Evolutionary conservation across 92 coral and sea anemone species (phyloP).

Genomic region (Palythoa grandiflora): DNA sequence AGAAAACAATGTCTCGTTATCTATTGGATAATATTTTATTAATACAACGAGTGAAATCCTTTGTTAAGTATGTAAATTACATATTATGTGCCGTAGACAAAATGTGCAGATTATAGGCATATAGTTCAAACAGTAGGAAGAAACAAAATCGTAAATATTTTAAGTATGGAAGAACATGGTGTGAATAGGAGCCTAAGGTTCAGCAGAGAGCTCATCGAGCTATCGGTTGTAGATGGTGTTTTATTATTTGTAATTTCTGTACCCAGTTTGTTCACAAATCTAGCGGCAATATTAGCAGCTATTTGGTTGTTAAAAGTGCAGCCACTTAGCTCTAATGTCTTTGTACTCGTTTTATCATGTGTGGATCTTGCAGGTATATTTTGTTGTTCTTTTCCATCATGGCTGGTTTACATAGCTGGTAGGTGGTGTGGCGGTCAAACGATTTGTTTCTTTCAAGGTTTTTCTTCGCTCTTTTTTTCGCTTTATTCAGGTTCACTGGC

Average conservation of each 20-base stretch:
- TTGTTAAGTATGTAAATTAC: background rate
- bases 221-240: background rate
- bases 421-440: slow-evolving; percentile 15
- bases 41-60: background rate
- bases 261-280: slow-evolving; percentile 36
- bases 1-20: background rate
- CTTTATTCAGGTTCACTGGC: slow-evolving; percentile 28
- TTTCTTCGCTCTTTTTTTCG: slow-evolving; percentile 2
- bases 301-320: slow-evolving; percentile 21
- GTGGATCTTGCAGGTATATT: background rate
- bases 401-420: slow-evolving; percentile 19
- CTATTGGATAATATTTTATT: background rate
- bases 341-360: slow-evolving; percentile 16
- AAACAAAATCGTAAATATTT: background rate
- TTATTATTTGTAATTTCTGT: slow-evolving; percentile 11
- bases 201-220: background rate
- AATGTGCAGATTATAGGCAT: background rate
- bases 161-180: background rate
- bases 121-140: background rate
- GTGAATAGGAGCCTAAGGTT: background rate
- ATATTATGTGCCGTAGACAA: background rate
- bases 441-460: slow-evolving; percentile 31
- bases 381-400: slow-evolving; percentile 8
- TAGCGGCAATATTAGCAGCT: slow-evolving; percentile 25
- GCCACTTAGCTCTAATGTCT: slow-evolving; percentile 29